Base-by-base conservation (phyloP, 1,140 invertebrate species). In the Scaptomyza graminum region DNA sequence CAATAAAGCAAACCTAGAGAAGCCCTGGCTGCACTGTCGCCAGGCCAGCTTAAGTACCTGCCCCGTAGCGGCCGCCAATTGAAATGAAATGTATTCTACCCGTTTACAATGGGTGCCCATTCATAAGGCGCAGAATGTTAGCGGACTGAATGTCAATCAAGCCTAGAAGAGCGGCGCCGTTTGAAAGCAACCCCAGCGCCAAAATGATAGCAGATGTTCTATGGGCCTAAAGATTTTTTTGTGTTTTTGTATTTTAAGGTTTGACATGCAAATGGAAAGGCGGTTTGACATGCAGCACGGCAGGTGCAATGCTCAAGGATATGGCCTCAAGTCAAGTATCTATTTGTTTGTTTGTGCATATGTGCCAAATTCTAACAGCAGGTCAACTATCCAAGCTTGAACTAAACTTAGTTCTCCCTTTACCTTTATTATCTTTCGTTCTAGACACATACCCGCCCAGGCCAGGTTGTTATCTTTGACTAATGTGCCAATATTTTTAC, bases 401-500 rank as follows among this genome's bases (percentile, higher is more conserved):
- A 63, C 67, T 55, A 63, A 62, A 55, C 31, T 63, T 57, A 64
- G 52, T 8, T 15, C 25, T 15, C 0, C n/a, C 22, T 1, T 15
- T 43, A 7, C 54, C 22, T 3, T 2, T 12, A 6, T 5, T 8
- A 5, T 15, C 4, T 39, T 39, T 2, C 28, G 1, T 47, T 22
- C 25, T 7, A 34, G 6, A 34, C 34, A n/a, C 2, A 5, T 41
- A 31, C 49, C 28, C 60, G 52, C 9, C 57, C 61, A 37, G 22
- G 62, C 60, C 46, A 41, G 16, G 46, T 54, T 84, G 81, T 87
- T 85, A 85, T 87, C 78, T 79, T 59, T 73, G 59, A 43, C 51
- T 88, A 87, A 87, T 88, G 82, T 83, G 82, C 84, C 79, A 87
- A 85, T 88, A 88, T 88, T 85, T 84, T 80, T 75, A 82, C 59